phyloP scores from a whole-genome alignment of 2,113 vertebrate species.

The Lophotis ruficrista region DNA sequence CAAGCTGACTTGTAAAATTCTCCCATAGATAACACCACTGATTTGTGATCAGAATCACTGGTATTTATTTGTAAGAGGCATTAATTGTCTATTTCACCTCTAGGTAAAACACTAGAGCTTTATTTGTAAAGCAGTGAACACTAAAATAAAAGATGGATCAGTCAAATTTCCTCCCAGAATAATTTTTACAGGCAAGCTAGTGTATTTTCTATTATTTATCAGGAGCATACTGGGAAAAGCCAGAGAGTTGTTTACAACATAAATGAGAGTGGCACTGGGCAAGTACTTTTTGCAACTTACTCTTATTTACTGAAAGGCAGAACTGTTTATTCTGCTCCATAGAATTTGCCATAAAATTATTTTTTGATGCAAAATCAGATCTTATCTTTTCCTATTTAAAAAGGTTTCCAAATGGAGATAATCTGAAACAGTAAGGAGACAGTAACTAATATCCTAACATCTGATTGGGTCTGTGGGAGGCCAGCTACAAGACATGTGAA shows the following conservation, averaged over 20 bases:
- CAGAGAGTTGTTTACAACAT: background rate
- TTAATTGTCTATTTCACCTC: background rate
- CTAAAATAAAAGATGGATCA: background rate
- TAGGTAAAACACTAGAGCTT: background rate
- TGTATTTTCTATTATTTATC: background rate
- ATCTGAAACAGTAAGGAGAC: background rate
- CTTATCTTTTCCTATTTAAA: background rate
- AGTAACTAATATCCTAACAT: background rate
- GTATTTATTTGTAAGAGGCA: background rate
- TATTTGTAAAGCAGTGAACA: background rate
- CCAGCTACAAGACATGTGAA: background rate
- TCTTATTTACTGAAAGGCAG: background rate
- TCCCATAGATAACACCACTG: background rate
- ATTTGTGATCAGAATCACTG: background rate
- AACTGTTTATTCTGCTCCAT: background rate
- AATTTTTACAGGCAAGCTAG: background rate
- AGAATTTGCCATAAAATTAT: background rate
- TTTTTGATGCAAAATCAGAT: background rate
- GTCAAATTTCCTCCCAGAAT: background rate
- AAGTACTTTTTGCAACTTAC: background rate
- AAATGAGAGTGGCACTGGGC: background rate
- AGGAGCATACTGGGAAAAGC: background rate
- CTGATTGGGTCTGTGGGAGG: background rate
- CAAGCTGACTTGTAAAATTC: background rate
- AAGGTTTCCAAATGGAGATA: background rate